Evolutionary conservation across 2,113 vertebrate genomes (phyloP).

Genomic region (Cyprinus carpio): DNA sequence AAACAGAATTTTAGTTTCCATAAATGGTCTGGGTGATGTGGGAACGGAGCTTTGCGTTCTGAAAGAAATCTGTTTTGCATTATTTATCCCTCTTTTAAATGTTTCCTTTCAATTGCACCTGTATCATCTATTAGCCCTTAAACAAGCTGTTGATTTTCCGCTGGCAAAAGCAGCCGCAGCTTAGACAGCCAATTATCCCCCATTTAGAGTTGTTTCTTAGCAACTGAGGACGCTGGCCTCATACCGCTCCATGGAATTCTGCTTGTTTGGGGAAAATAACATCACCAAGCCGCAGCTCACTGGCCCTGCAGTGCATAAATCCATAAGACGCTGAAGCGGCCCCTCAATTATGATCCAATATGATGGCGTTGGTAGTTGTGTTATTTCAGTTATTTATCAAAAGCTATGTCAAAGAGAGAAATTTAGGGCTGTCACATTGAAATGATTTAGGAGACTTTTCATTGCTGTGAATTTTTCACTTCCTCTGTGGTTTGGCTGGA

Average conservation of each 20-base stretch:
- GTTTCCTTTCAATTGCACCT: neutral
- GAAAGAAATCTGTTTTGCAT: neutral
- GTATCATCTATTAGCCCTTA: constrained; percentile 25
- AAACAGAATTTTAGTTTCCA: neutral
- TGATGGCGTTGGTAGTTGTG: constrained; percentile 8
- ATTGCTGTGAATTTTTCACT: constrained; percentile 13
- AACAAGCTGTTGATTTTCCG: constrained; percentile 2
- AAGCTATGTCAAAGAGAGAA: constrained; percentile 5
- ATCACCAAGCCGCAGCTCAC: constrained; percentile 3
- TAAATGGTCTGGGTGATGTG: neutral
- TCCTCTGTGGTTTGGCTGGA: neutral
- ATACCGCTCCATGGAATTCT: neutral
- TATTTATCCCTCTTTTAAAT: neutral
- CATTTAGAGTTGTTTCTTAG: constrained; percentile 34
- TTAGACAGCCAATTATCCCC: constrained; percentile 11
- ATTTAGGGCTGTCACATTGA: constrained; percentile 22
- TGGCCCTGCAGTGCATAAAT: constrained; percentile 13
- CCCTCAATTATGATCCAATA: constrained; percentile 10
- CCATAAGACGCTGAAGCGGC: neutral
- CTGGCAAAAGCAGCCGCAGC: constrained; percentile 4
- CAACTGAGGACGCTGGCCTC: constrained; percentile 18
- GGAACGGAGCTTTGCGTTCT: neutral
- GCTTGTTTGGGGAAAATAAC: constrained; percentile 15
- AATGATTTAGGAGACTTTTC: constrained; percentile 13
- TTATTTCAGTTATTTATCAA: constrained; percentile 38